A percentile compares a stretch with the other conserved stretches of the same genome.
phyloP scores from a whole-genome alignment of 1,140 invertebrate genomes.

The Halesus radiatus region DNA sequence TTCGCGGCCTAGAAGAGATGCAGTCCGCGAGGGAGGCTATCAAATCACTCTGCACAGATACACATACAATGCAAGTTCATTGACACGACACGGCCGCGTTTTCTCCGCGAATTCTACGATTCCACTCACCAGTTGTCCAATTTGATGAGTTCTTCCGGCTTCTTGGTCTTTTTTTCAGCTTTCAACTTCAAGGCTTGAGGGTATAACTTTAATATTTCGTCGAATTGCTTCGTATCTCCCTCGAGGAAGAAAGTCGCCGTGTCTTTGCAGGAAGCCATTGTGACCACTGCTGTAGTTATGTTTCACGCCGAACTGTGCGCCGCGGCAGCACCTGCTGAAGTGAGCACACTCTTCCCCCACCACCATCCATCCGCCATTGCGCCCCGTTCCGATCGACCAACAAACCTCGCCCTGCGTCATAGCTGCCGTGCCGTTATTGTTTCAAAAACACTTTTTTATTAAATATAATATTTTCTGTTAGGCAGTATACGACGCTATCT shows the following conservation, averaged over 20 bases:
- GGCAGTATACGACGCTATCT: no score
- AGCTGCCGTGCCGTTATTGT: not conserved
- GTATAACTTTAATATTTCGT: conserved; percentile 89
- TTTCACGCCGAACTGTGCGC: conserved; percentile 71
- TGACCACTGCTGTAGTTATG: conserved; percentile 73
- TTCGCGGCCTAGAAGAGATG: conserved; percentile 72
- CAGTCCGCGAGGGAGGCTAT: conserved; percentile 72
- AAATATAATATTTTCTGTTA: no score
- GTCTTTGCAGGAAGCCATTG: conserved; percentile 88
- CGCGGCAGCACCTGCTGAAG: conserved; percentile 64
- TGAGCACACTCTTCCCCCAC: conserved; percentile 48
- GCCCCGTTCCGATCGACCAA: not conserved
- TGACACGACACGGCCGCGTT: conserved; percentile 62
- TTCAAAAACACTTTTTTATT: not conserved
- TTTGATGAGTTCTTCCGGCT: conserved; percentile 93
- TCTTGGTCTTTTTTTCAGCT: conserved; percentile 89
- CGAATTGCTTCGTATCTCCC: conserved; percentile 88
- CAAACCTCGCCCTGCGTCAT: conserved; percentile 27
- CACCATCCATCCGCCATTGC: not conserved
- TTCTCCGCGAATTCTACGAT: conserved; percentile 41
- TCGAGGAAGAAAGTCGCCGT: conserved; percentile 92
- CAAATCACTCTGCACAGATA: conserved; percentile 73
- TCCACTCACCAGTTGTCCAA: conserved; percentile 91
- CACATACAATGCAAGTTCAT: conserved; percentile 73
- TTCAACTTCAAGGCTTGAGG: conserved; percentile 89